phyloP scores from a whole-genome alignment of 2,797 vertebrate genomes.

The Poliocrania exsul region DNA sequence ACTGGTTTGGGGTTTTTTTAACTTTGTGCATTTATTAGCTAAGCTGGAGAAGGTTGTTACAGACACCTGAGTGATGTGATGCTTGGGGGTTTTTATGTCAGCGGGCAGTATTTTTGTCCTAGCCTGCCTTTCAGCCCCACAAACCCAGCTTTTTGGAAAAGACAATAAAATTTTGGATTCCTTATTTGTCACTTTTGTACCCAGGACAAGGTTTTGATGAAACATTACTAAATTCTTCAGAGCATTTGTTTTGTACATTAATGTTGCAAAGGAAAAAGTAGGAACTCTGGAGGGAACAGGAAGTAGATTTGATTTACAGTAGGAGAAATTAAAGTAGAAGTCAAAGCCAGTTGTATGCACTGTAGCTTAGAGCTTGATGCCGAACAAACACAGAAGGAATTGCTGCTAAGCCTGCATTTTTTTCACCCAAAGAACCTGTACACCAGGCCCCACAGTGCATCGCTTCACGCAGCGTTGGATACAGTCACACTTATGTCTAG shows the following conservation, averaged over 20 bases:
- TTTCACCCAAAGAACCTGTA: not conserved
- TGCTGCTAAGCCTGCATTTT: not conserved
- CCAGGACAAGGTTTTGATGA: not conserved
- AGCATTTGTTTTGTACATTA: not conserved
- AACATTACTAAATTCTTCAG: not conserved
- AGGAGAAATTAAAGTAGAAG: not conserved
- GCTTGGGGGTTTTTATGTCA: not conserved
- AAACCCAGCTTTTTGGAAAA: not conserved
- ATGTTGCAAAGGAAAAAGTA: not conserved
- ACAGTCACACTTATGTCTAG: not conserved
- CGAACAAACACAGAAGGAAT: not conserved
- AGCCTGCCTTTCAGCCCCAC: not conserved
- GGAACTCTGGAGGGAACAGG: not conserved
- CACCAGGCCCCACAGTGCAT: too few species aligned
- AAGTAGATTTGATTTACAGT: not conserved
- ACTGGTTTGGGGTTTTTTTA: not conserved
- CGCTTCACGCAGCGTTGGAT: not conserved
- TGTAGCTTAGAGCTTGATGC: not conserved
- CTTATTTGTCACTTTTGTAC: not conserved
- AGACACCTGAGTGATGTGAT: not conserved
- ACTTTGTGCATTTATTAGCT: not conserved
- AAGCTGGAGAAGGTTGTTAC: not conserved
- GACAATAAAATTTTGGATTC: not conserved
- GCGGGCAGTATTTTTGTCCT: not conserved
- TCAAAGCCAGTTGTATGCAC: not conserved